Base-by-base conservation (phyloP, 2,888 invertebrate species). In the Athripsodes cinereus region DNA sequence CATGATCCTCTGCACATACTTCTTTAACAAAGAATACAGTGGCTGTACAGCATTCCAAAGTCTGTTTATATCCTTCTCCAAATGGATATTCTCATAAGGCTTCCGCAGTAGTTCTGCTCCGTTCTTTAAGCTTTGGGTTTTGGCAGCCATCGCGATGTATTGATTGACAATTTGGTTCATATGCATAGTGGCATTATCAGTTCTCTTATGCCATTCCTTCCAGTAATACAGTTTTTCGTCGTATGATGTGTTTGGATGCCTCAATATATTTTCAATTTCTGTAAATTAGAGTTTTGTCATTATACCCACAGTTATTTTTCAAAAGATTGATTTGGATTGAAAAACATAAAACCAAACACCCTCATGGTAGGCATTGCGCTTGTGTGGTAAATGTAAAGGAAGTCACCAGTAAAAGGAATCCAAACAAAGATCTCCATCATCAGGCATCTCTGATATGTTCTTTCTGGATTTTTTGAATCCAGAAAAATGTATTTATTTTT, bases 171-270 rank as follows among this genome's bases (percentile, higher is more conserved):
- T 10, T 26, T 26, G 26, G 26, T 26, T 26, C 26, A 26, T 26
- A 10, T 26, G 3, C 10, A 10, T 6, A 3, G 26, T 26, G 69
- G 79, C 79, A 62, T 72, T 81, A 2, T 88, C 88, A 10, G 84
- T 81, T 0, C 72, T 78, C 66, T 85, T 81, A 62, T 87, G 73
- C 79, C 86, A 88, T 1, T 74, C 76, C 65, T 77, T 78, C 88
- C 88, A 88, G 57, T 81, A 81, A 65, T 84, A 80, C 2, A 74
- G 67, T 52, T 88, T 70, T 68, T 84, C 82, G 55, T 84, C 77
- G 61, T 82, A 82, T 67, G 86, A 74, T 51, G 77, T 75, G 51
- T 82, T 82, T 40, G 26, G 26, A 10, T 56, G 44, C 1, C 51
- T n/a, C 2, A 56, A 46, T 18, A 56, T 52, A 20, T 3, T 13